phyloP scores from a whole-genome alignment of 92 coral and sea anemone species.

The Palythoa caribaeorum region DNA sequence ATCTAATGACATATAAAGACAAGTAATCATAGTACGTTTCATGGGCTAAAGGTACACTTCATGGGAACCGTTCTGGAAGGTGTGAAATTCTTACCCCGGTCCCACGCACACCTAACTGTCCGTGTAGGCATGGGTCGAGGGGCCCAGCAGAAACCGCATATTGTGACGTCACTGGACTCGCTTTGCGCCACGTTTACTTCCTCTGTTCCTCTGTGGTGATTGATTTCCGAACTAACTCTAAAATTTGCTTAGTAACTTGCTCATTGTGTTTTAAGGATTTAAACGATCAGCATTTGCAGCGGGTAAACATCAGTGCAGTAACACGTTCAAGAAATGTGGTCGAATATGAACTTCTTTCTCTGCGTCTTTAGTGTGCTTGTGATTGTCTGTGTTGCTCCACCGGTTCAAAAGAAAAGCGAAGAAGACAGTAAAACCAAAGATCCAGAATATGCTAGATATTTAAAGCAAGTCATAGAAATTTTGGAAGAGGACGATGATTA shows the following conservation, averaged over 20 bases:
- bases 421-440: constrained; percentile 69
- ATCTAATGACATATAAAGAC: too few species aligned
- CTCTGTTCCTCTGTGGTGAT: not conserved
- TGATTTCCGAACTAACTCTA: constrained; percentile 13
- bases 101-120: too few species aligned
- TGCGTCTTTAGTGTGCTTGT: constrained; percentile 47
- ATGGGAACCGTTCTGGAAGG: too few species aligned
- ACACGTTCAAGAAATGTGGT: constrained; percentile 45
- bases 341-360: constrained; percentile 25
- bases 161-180: constrained; percentile 73
- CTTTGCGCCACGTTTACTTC: constrained; percentile 90
- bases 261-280: not conserved
- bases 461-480: constrained; percentile 96
- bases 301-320: not conserved
- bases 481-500: constrained; percentile 94
- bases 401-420: constrained; percentile 65
- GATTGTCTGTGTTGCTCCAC: constrained; percentile 80
- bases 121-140: constrained; percentile 15
- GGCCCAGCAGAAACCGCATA: constrained; percentile 16
- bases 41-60: too few species aligned
- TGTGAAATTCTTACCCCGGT: too few species aligned
- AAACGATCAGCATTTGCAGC: not conserved
- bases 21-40: too few species aligned
- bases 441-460: constrained; percentile 95
- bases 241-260: not conserved